These are phyloP conservation scores for Macrophya alboannulata DNA, from an alignment of 2,888 invertebrate species.

Conservation along the genomic window DNA sequence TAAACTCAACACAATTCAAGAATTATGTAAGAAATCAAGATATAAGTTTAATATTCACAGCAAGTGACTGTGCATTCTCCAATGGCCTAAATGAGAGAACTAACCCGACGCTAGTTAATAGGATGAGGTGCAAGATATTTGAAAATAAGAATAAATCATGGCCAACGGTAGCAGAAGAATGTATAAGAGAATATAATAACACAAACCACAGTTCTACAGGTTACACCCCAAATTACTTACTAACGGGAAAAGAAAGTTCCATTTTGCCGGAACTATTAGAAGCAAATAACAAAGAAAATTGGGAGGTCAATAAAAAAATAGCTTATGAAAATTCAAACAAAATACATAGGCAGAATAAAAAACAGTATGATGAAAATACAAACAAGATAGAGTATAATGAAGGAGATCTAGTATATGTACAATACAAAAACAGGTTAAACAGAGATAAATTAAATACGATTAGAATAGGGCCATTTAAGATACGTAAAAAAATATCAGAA, in stretches of 20 bases:
- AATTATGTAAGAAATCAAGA: constrained; percentile 60
- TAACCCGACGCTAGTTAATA: constrained; percentile 52
- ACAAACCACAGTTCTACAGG: constrained; percentile 60
- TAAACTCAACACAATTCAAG: constrained; percentile 66
- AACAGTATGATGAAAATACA: constrained; percentile 60
- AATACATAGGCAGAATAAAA: constrained; percentile 60
- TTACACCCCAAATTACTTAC: constrained; percentile 57
- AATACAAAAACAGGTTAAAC: constrained; percentile 60
- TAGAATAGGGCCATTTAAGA: constrained; percentile 60
- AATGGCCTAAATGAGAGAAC: constrained; percentile 57
- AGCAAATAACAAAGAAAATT: neutral
- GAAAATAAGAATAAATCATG: constrained; percentile 57
- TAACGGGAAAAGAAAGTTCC: constrained; percentile 48
- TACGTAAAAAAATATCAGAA: constrained; percentile 60
- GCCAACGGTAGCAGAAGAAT: constrained; percentile 61
- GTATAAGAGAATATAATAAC: constrained; percentile 61
- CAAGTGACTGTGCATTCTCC: constrained; percentile 58
- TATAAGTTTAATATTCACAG: constrained; percentile 63
- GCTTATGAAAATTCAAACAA: constrained; percentile 57
- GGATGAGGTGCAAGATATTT: constrained; percentile 61
- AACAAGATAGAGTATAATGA: constrained; percentile 54
- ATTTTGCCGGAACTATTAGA: constrained; percentile 33
- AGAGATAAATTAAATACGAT: constrained; percentile 59
- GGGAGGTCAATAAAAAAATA: constrained; percentile 38
- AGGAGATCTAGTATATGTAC: constrained; percentile 61